phyloP scores from a whole-genome alignment of 2,888 invertebrate species.

The Ptilodon capucinus region DNA sequence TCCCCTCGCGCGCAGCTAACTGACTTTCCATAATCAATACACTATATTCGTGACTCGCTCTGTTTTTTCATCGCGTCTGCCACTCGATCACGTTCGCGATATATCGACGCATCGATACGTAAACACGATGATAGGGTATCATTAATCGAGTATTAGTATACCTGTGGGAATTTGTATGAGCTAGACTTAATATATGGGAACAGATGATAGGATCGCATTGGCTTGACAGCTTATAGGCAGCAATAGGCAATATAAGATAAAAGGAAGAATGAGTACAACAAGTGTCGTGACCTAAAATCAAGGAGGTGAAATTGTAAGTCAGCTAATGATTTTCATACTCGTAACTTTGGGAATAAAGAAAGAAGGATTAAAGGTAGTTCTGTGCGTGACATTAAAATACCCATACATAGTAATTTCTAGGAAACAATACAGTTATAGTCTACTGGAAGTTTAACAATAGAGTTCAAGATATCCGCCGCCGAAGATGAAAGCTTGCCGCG shows the following conservation, averaged over 20 bases:
- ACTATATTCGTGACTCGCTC: background rate
- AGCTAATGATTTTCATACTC: too few relatives aligned
- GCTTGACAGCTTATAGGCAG: background rate
- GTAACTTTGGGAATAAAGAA: too few relatives aligned
- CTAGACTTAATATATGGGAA: background rate
- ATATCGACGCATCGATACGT: background rate
- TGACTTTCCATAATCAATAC: background rate
- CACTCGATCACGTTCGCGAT: slow-evolving; percentile 3
- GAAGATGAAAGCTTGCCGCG: background rate
- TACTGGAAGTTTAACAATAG: background rate
- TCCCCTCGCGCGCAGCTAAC: background rate
- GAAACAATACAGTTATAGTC: background rate
- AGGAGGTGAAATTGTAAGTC: too few relatives aligned
- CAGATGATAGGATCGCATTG: background rate
- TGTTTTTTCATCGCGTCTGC: slow-evolving; percentile 1
- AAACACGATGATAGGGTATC: background rate
- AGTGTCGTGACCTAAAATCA: too few relatives aligned
- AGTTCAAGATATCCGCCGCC: background rate
- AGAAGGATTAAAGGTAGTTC: too few relatives aligned
- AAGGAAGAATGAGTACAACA: too few relatives aligned
- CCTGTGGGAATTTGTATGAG: background rate
- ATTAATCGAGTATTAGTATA: background rate
- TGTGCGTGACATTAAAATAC: too few relatives aligned
- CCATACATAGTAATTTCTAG: background rate
- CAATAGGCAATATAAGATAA: too few relatives aligned